Evolutionary conservation across 2,888 invertebrate species (phyloP).

Genomic region (Ecliptopera silaceata): DNA sequence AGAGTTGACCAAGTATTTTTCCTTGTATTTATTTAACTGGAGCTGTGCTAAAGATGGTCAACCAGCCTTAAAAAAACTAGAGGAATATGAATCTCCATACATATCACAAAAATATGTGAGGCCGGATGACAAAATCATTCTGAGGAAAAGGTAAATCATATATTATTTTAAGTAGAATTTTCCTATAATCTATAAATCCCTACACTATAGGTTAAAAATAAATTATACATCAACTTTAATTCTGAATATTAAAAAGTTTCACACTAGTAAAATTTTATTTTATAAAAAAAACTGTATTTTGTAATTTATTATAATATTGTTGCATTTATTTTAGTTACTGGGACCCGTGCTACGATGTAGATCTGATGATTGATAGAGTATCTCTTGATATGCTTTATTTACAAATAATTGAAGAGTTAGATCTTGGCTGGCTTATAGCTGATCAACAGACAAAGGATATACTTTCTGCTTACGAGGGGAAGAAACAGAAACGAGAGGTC

Average conservation of each 20-base stretch:
- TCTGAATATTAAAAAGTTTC: too few relatives aligned
- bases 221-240: too few relatives aligned
- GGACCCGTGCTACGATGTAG: slow-evolving; percentile 92
- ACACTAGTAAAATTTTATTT: too few relatives aligned
- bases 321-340: slow-evolving; percentile 89
- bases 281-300: too few relatives aligned
- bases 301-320: slow-evolving; percentile 4
- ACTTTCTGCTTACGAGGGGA: slow-evolving; percentile 87
- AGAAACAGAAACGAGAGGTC: slow-evolving; percentile 92
- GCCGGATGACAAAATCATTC: slow-evolving; percentile 90
- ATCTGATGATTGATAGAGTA: slow-evolving; percentile 91
- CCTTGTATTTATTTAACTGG: slow-evolving; percentile 93
- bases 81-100: slow-evolving; percentile 98
- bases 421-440: slow-evolving; percentile 92
- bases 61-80: slow-evolving; percentile 92
- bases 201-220: too few relatives aligned
- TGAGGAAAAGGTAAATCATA: slow-evolving; percentile 89
- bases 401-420: slow-evolving; percentile 94
- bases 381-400: slow-evolving; percentile 93
- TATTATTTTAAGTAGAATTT: not conserved
- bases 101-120: slow-evolving; percentile 92
- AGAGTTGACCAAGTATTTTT: slow-evolving; percentile 93
- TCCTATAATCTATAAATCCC: not conserved
- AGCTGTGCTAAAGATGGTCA: slow-evolving; percentile 87
- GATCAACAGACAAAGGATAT: slow-evolving; percentile 87